phyloP scores from a whole-genome alignment of 2,113 vertebrate species.

The Antechinus stuartii region DNA sequence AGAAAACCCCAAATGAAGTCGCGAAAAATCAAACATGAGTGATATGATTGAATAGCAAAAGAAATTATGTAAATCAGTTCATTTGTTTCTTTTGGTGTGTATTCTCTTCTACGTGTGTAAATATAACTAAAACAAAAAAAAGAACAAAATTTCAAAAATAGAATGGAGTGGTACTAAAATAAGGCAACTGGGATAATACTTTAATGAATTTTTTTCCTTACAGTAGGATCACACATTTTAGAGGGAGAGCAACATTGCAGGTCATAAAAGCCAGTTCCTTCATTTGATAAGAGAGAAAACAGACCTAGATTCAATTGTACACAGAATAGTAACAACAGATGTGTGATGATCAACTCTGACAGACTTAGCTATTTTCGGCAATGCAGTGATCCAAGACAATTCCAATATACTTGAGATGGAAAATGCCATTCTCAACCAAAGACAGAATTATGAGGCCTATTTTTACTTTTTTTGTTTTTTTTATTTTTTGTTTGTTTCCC shows the following conservation, averaged over 20 bases:
- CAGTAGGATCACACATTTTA: background rate
- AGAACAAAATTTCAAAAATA: constrained; percentile 1
- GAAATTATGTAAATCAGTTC: background rate
- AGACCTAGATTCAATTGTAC: background rate
- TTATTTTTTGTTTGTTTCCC: too few species aligned
- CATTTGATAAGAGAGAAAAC: background rate
- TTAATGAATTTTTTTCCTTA: constrained; percentile 28
- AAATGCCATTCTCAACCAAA: too few species aligned
- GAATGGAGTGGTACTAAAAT: background rate
- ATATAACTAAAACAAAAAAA: background rate
- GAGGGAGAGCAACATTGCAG: background rate
- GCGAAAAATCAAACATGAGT: background rate
- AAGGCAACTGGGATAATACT: constrained; percentile 8
- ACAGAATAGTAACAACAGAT: too few species aligned
- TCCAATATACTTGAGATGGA: too few species aligned
- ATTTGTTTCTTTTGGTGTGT: background rate
- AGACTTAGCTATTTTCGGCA: too few species aligned
- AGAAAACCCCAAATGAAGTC: background rate
- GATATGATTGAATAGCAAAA: background rate
- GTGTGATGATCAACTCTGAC: too few species aligned
- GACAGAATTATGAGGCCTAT: too few species aligned
- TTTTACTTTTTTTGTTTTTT: too few species aligned
- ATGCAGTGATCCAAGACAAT: too few species aligned
- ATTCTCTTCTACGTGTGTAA: background rate
- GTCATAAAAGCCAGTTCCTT: background rate